Evolutionary conservation across 2,888 invertebrate genomes (phyloP).

Genomic region (Hydraecia micacea): DNA sequence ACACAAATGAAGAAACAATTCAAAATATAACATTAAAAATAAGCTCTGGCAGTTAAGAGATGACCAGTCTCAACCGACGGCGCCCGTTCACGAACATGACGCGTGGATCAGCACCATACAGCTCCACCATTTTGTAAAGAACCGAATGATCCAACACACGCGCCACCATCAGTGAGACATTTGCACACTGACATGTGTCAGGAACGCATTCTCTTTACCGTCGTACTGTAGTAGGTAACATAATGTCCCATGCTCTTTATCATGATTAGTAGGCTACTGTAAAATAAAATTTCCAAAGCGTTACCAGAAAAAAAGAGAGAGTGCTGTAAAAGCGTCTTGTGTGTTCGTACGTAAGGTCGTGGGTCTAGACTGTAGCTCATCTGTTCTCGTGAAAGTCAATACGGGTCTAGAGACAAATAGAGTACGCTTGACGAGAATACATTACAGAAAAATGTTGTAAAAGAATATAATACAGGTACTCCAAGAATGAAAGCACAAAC

Average conservation of each 20-base stretch:
- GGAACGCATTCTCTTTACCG: too few relatives aligned
- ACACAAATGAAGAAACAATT: too few relatives aligned
- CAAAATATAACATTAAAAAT: too few relatives aligned
- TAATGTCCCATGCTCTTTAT: background rate
- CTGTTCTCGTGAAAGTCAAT: background rate
- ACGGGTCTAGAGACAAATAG: slow-evolving; percentile 14
- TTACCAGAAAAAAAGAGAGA: background rate
- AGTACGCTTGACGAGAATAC: slow-evolving; percentile 5
- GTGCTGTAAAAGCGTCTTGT: background rate
- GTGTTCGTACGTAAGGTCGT: slow-evolving; percentile 6
- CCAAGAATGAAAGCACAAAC: background rate
- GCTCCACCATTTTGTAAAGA: too few relatives aligned
- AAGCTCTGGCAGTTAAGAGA: too few relatives aligned
- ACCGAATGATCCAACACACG: too few relatives aligned
- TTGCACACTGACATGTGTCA: too few relatives aligned
- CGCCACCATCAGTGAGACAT: too few relatives aligned
- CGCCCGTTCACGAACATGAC: too few relatives aligned
- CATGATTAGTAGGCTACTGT: background rate
- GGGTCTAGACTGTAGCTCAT: background rate
- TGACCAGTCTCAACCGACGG: too few relatives aligned
- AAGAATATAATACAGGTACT: background rate
- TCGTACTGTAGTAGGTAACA: background rate
- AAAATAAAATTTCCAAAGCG: background rate
- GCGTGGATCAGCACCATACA: too few relatives aligned
- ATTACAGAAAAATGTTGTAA: background rate